Conservation (phyloP, 2,797 vertebrate genomes). For the Dipus sagitta region DNA sequence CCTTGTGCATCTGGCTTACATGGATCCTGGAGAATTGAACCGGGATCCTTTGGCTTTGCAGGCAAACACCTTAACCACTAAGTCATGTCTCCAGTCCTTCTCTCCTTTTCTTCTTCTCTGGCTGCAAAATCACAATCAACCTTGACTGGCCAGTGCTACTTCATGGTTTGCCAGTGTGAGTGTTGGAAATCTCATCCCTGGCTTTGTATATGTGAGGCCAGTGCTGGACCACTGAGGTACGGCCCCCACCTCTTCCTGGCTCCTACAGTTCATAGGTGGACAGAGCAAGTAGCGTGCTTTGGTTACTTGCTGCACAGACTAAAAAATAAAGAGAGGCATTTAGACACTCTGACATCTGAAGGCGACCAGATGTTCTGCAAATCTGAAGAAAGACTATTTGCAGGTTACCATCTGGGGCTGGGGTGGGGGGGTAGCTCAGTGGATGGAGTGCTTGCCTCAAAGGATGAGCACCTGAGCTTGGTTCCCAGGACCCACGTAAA, state of each 20-base stretch:
- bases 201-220: neutral
- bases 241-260: too few relatives aligned
- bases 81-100: too few relatives aligned
- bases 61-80: too few relatives aligned
- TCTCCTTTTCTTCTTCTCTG: neutral
- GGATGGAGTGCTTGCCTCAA: neutral
- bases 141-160: neutral
- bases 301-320: neutral
- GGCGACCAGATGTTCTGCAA: neutral
- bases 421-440: neutral
- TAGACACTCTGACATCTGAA: neutral
- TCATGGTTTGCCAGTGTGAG: too few relatives aligned
- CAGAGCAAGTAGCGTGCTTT: neutral
- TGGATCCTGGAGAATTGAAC: too few relatives aligned
- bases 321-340: neutral
- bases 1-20: too few relatives aligned
- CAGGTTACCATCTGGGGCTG: neutral
- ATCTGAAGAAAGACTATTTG: neutral
- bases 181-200: neutral
- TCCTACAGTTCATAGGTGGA: neutral
- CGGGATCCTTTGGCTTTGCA: too few relatives aligned
- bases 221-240: rapidly evolving
- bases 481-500: too few relatives aligned
- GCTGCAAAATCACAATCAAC: neutral
- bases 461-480: neutral